Percentiles rank a stretch among this genome's conserved stretches.
These are phyloP conservation scores for Lacanobia wlatinum DNA, from an alignment of 2,888 invertebrate species.

Conservation along the genomic window DNA sequence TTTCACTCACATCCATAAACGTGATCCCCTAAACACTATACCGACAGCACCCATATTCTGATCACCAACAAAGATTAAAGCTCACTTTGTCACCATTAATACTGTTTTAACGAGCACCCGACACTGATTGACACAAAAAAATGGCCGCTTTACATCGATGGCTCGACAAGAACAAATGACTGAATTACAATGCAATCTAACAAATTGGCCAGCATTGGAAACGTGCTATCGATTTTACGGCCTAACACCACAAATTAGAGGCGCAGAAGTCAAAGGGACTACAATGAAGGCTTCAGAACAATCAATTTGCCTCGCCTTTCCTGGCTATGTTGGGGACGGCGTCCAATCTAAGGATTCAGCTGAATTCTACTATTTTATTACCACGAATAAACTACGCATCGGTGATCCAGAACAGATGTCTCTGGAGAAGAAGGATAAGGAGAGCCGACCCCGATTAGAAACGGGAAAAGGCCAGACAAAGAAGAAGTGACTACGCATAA, in stretches of 20 bases:
- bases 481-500: no score
- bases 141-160: constrained; percentile 42
- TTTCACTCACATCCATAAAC: neutral
- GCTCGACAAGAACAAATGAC: constrained; percentile 57
- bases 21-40: neutral
- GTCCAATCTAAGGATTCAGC: no score
- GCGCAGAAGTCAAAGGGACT: constrained; percentile 18
- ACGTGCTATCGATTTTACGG: constrained; percentile 35
- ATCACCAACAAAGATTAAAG: constrained; percentile 42
- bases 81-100: constrained; percentile 30
- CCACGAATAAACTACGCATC: no score
- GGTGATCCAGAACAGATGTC: no score
- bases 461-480: no score
- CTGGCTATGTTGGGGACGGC: no score
- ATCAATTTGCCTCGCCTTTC: no score
- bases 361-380: no score
- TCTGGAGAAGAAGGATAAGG: no score
- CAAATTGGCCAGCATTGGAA: constrained; percentile 57
- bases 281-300: neutral
- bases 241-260: neutral
- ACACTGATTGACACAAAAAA: constrained; percentile 42
- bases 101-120: constrained; percentile 27
- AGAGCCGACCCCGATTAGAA: no score
- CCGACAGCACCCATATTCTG: neutral
- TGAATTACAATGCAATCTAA: constrained; percentile 58